phyloP scores from a whole-genome alignment of 1,140 invertebrate species.

The Scaptomyza pallida region DNA sequence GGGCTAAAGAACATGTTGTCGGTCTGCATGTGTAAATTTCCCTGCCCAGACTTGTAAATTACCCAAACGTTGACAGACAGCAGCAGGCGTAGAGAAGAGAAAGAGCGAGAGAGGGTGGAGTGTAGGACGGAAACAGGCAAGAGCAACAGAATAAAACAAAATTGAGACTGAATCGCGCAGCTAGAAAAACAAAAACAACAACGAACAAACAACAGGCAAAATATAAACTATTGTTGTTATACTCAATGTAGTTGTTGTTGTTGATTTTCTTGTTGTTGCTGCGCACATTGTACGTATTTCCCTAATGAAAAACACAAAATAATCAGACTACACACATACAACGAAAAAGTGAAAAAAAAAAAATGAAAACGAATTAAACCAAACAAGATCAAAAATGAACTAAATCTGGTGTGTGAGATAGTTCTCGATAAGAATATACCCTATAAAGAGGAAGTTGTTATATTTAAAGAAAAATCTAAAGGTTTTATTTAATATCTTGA shows the following conservation, averaged over 20 bases:
- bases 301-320: slow-evolving; percentile 76
- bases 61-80: slow-evolving; percentile 51
- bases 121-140: slow-evolving; percentile 2
- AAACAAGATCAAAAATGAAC: slow-evolving; percentile 36
- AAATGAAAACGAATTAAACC: slow-evolving; percentile 27
- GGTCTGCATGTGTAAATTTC: slow-evolving; percentile 68
- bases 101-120: slow-evolving; percentile 16
- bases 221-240: slow-evolving; percentile 42
- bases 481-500: no score
- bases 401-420: background rate
- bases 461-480: no score
- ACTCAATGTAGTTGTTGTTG: slow-evolving; percentile 20
- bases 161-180: slow-evolving; percentile 66
- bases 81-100: slow-evolving; percentile 15
- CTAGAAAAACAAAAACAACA: slow-evolving; percentile 67
- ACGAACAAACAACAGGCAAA: slow-evolving; percentile 24
- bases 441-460: slow-evolving; percentile 1
- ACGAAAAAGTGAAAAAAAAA: slow-evolving; percentile 29
- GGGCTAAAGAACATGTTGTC: slow-evolving; percentile 29
- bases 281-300: slow-evolving; percentile 60
- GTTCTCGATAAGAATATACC: background rate
- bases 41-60: slow-evolving; percentile 68
- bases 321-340: slow-evolving; percentile 50
- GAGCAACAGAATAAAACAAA: slow-evolving; percentile 36
- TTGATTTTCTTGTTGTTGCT: slow-evolving; percentile 49